Base-by-base conservation (phyloP, 2,888 invertebrate species). In the Cepaea hortensis region DNA sequence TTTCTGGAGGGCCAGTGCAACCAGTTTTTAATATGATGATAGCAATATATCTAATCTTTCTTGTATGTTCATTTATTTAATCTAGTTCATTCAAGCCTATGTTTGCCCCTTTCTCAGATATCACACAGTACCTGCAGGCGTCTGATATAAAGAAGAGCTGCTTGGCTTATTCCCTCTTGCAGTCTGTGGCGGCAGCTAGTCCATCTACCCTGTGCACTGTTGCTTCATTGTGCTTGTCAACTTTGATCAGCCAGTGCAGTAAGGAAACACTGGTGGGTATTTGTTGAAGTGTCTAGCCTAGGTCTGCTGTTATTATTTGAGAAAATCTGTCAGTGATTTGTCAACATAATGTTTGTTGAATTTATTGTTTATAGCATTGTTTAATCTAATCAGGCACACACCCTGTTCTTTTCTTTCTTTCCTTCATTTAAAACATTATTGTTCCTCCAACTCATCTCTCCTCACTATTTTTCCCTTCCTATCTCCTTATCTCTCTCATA, bases 131-230 rank as follows among this genome's bases (percentile, higher is more conserved):
- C 46, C 48, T 87, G 20, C 75, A 87, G 13, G 84, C 84, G n/a
- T 55, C 87, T 61, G 84, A 87, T 65, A 15, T 80, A 0, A 84
- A 80, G 61, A 87, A 87, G 79, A 68, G 81, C 48, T 87, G 84
- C 55, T 72, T 85, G 48, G 84, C 87, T 9, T 84, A 80, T 20
- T 84, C 84, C 6, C 46, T 87, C 48, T 87, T 80, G 23, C 80
- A 55, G 23, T 79, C 81, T 62, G 80, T 87, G 23, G 87, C 84
- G 0, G 55, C 68, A 46, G 20, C 87, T 20, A 65, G 84, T 15
- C 65, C 87, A 11, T 35, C 50, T 23, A 81, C 87, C 20, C 23
- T 87, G 15, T 73, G 75, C 50, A 65, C 55, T 23, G 35, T 87
- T 48, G 55, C 48, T 4, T 76, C 87, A 13, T 80, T 87, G 35